Conservation (phyloP, 2,113 vertebrate genomes). For the Typhlomys cinereus region DNA sequence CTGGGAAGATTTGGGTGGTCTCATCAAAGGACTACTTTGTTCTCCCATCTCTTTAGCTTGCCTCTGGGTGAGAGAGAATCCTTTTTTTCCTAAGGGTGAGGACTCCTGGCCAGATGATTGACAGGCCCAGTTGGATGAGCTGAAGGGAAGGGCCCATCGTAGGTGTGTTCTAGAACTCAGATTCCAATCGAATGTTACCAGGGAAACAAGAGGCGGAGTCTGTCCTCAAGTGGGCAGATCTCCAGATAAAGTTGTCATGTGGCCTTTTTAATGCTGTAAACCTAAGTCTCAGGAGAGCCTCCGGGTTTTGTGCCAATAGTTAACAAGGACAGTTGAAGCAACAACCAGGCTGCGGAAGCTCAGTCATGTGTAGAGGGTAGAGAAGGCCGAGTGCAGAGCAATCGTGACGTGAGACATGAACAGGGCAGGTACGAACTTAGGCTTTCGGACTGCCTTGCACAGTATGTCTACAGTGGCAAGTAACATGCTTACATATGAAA, state of each 20-base stretch:
- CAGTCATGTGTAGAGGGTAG: not conserved
- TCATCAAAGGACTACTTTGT: no score
- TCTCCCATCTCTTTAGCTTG: no score
- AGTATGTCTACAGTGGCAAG: not conserved
- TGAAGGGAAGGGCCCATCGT: no score
- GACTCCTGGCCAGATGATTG: no score
- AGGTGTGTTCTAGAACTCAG: no score
- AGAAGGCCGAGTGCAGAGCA: not conserved
- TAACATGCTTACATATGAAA: not conserved
- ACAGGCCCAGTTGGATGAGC: no score
- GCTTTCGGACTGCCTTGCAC: not conserved
- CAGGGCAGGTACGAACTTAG: not conserved
- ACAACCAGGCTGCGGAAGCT: not conserved
- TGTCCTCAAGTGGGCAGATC: no score
- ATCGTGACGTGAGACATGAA: not conserved
- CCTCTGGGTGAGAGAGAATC: no score
- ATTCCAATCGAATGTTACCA: no score
- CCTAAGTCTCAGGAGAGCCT: not conserved
- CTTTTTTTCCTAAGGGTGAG: no score
- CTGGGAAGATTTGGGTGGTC: no score
- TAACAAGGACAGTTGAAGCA: not conserved
- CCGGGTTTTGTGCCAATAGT: not conserved
- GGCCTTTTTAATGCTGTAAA: conserved; percentile 37
- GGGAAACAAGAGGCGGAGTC: no score
- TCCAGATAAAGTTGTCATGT: not conserved